Percentiles rank a stretch among this genome's conserved stretches.
phyloP scores from a whole-genome alignment of 1,140 invertebrate species.

The Ladona fulva region DNA sequence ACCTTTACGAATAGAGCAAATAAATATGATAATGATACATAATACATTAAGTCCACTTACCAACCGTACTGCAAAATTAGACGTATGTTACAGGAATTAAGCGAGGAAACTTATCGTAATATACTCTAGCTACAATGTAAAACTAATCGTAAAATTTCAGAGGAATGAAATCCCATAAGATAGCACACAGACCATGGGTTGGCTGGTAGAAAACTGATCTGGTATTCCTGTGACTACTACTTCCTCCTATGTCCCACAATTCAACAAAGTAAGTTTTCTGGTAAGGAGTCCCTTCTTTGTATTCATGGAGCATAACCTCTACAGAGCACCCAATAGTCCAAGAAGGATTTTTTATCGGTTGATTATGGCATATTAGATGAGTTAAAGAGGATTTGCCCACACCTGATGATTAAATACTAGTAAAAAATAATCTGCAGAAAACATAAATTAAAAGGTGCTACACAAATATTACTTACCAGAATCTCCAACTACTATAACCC shows the following conservation, averaged over 20 bases:
- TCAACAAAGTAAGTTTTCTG: constrained; percentile 91
- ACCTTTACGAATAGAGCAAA: constrained; percentile 46
- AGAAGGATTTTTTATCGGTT: constrained; percentile 70
- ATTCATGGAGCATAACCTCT: constrained; percentile 93
- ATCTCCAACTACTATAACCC: constrained; percentile 86
- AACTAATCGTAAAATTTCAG: background rate
- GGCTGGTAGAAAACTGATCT: constrained; percentile 87
- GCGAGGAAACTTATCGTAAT: background rate
- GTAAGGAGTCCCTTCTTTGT: constrained; percentile 83
- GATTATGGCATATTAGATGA: constrained; percentile 81
- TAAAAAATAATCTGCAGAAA: constrained; percentile 1
- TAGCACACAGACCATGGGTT: constrained; percentile 66
- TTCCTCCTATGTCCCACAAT: constrained; percentile 93
- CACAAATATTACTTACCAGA: constrained; percentile 52
- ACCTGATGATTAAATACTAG: constrained; percentile 41
- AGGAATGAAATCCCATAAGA: background rate
- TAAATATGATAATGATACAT: too few species aligned
- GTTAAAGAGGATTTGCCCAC: constrained; percentile 93
- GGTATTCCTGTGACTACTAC: constrained; percentile 81
- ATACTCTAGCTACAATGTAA: background rate
- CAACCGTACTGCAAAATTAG: background rate
- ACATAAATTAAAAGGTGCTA: background rate
- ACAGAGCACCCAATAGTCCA: constrained; percentile 94
- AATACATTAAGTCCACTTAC: background rate
- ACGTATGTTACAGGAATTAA: too few species aligned